phyloP scores from a whole-genome alignment of 2,113 vertebrate species.

The Dolichallabes microphthalmus region DNA sequence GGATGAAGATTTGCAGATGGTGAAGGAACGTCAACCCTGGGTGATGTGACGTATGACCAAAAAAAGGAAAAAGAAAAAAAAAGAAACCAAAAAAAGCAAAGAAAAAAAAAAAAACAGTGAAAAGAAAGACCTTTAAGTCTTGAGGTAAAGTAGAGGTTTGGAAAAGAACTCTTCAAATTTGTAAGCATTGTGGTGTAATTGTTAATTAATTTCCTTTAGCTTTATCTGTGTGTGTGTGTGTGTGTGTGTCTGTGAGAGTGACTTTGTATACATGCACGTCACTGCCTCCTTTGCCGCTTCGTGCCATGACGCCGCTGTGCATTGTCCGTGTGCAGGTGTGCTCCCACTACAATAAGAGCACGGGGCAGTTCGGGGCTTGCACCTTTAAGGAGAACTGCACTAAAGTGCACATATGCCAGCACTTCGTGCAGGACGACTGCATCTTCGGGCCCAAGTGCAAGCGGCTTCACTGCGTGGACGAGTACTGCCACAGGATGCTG shows the following conservation, averaged over 20 bases:
- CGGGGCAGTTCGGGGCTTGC: conserved; percentile 61
- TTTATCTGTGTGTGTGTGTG: background rate
- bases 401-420: conserved; percentile 71
- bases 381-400: conserved; percentile 65
- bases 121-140: conserved; percentile 42
- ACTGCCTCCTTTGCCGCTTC: background rate
- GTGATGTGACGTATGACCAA: background rate
- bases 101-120: conserved; percentile 43
- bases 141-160: conserved; percentile 63
- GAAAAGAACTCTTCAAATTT: conserved; percentile 8
- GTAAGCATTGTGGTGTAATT: conserved; percentile 16
- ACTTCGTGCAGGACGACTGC: conserved; percentile 67
- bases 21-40: conserved; percentile 14
- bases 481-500: conserved; percentile 55
- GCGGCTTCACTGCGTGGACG: conserved; percentile 60
- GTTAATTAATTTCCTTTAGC: background rate
- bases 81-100: conserved; percentile 16
- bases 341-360: conserved; percentile 69
- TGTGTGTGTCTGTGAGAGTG: conserved; percentile 4
- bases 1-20: conserved; percentile 47
- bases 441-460: conserved; percentile 67
- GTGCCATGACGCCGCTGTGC: background rate
- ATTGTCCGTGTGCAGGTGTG: conserved; percentile 64
- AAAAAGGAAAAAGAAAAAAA: conserved; percentile 22
- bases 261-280: background rate